phyloP scores from a whole-genome alignment of 1,140 invertebrate genomes.

The Microvelia longipes region DNA sequence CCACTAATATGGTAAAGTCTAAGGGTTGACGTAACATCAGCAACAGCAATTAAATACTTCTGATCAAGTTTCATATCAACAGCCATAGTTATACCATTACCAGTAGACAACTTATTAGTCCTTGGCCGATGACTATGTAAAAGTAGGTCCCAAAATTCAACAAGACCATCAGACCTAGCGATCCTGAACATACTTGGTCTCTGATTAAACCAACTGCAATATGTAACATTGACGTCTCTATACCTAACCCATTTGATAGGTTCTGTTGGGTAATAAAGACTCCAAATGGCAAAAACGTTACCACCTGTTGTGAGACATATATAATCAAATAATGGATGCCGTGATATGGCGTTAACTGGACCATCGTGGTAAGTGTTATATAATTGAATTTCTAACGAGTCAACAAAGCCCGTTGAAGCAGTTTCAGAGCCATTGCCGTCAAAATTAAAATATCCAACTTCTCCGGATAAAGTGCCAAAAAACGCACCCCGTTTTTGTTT shows the following conservation, averaged over 20 bases:
- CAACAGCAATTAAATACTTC: not conserved
- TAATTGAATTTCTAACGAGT: not conserved
- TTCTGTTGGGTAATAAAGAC: slow-evolving; percentile 8
- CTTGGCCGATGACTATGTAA: slow-evolving; percentile 12
- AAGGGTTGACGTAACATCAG: not conserved
- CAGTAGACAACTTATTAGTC: slow-evolving; percentile 9
- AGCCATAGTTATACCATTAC: slow-evolving; percentile 8
- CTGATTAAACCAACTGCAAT: slow-evolving; percentile 13
- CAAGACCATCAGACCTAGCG: slow-evolving; percentile 12
- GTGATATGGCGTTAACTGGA: slow-evolving; percentile 12
- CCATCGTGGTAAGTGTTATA: slow-evolving; percentile 16
- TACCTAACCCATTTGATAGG: slow-evolving; percentile 17
- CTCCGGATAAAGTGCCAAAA: not conserved
- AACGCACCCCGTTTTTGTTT: not conserved
- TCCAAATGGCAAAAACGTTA: slow-evolving; percentile 18
- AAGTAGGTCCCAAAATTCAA: slow-evolving; percentile 19
- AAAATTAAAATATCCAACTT: not conserved
- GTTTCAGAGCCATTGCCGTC: not conserved
- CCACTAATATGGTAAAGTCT: not conserved
- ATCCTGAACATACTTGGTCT: slow-evolving; percentile 15
- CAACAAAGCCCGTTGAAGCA: not conserved
- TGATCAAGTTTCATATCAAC: not conserved
- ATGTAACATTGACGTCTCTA: slow-evolving; percentile 9
- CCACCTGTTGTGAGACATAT: slow-evolving; percentile 16
- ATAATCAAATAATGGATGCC: slow-evolving; percentile 12